Conservation (phyloP, 2,113 vertebrate species). For the Corapipo altera region DNA sequence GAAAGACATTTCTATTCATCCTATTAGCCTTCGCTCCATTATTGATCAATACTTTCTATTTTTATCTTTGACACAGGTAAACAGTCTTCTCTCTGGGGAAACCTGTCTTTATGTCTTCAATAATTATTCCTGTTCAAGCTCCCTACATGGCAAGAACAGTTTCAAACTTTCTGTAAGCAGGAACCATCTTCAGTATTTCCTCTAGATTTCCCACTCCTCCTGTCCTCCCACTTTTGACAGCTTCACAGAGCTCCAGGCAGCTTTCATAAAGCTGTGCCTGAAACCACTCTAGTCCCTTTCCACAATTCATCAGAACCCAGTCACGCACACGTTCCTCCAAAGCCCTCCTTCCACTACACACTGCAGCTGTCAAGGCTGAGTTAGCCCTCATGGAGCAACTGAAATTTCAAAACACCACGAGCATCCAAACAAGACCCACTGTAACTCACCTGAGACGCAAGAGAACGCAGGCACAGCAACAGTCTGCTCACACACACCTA, state of each 20-base stretch:
- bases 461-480: background rate
- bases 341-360: background rate
- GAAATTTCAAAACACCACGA: background rate
- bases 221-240: background rate
- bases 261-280: background rate
- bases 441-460: accelerated
- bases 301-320: background rate
- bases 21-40: background rate
- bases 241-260: background rate
- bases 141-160: background rate
- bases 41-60: background rate
- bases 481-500: background rate
- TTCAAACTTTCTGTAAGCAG: background rate
- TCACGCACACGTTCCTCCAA: background rate
- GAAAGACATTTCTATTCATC: background rate
- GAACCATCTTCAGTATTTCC: background rate
- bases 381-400: background rate
- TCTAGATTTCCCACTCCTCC: background rate
- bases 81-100: background rate
- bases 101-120: background rate
- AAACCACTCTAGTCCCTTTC: background rate
- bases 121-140: background rate
- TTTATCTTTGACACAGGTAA: background rate
- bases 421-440: background rate
- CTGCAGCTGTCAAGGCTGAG: background rate